Evolutionary conservation across 1,140 invertebrate species (phyloP), one percentile per base, ranked within the genome.

Genomic region (Calephelis nemesis): DNA sequence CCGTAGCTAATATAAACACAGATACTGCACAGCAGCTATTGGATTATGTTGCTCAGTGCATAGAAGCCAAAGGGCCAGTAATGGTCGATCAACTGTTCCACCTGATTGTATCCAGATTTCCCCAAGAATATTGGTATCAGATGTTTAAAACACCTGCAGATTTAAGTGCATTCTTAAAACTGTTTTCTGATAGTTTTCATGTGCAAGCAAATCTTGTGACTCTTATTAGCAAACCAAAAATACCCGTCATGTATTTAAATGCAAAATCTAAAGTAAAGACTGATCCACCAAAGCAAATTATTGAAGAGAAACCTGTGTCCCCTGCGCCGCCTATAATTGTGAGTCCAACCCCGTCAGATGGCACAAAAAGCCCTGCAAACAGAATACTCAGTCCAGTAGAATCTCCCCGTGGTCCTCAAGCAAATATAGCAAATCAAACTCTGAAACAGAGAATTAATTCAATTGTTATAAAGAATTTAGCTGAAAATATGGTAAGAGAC

Each of bases 181-280:
- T 98, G 92, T 97, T 97, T 83, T 96, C 97, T 8, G 96, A 98
- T 85, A 95, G 96, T 74, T 98, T 98, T 88, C 96, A 97, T 81
- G 96, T 98, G 47, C 97, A 98, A 85, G 94, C 96, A 54, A 98
- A 98, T 92, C 93, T 97, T 76, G 97, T 98, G 71, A 97, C 96
- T 40, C 83, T 98, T 69, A 93, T 96, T 75, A 95, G 94, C 75
- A 94, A 94, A 75, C 94, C 95, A 72, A 94, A 95, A 94, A 92
- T 95, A 77, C 93, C 91, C 75, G 93, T 93, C 71, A 93, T 93
- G 83, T 92, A 92, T 88, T 79, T 92, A 68, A 92, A 91, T 79
- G 78, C 82, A 65, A 89, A 91, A 84, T 76, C 88, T 65, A 91
- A 88, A 84, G 75, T 72, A 70, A 91, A 91, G 88, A 87, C 85